Conservation (phyloP, 2,888 invertebrate genomes). For the Aleiodes leptofemur region DNA sequence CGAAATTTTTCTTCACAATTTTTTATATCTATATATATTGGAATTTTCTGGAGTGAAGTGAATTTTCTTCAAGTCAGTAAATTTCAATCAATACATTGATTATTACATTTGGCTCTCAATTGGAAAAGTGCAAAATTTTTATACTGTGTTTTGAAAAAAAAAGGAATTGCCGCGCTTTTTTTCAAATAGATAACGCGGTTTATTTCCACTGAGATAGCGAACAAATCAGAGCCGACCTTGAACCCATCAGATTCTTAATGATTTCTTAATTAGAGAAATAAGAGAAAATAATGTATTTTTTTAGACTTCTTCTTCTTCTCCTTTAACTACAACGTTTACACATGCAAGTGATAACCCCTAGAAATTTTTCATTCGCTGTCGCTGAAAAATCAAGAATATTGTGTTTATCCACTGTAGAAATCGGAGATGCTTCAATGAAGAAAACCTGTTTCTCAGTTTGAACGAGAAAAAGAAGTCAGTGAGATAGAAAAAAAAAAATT, state of each 20-base stretch:
- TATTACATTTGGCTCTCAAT: too few relatives aligned
- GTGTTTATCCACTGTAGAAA: background rate
- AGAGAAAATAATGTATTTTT: background rate
- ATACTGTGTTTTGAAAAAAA: too few relatives aligned
- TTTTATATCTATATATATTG: too few relatives aligned
- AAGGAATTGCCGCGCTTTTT: background rate
- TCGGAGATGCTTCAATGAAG: constrained; percentile 20
- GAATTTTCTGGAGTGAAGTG: too few relatives aligned
- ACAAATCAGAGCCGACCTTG: constrained; percentile 29
- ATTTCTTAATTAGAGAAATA: constrained; percentile 4
- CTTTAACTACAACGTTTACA: too few relatives aligned
- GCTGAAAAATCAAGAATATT: background rate
- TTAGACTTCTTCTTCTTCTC: too few relatives aligned
- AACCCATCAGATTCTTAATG: constrained; percentile 15
- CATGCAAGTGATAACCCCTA: background rate
- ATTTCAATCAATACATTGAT: too few relatives aligned
- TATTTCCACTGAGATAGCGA: background rate
- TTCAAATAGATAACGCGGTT: constrained; percentile 1
- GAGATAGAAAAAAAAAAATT: constrained; percentile 10
- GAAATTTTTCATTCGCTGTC: background rate
- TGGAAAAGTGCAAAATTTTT: too few relatives aligned
- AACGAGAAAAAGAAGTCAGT: background rate
- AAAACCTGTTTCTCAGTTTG: constrained; percentile 34
- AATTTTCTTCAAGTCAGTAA: too few relatives aligned
- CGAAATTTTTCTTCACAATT: too few relatives aligned